Evolutionary conservation across 2,113 vertebrate species (phyloP).

Genomic region (Promerops cafer): DNA sequence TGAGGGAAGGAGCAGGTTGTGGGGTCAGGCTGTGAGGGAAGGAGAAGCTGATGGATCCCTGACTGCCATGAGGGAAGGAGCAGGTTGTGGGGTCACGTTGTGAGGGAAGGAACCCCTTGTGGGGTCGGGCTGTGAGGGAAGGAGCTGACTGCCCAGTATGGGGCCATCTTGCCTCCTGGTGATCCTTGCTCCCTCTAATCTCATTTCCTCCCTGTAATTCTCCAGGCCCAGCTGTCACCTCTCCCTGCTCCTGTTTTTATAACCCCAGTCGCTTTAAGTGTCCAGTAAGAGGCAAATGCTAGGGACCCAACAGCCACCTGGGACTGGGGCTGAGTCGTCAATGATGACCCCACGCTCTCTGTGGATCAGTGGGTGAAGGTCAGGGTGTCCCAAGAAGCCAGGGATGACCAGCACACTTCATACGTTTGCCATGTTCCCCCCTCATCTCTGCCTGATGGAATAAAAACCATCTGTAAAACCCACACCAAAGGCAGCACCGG

Average conservation of each 20-base stretch:
- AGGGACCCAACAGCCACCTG: accelerated
- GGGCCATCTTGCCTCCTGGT: neutral
- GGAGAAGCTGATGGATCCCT: too few species aligned
- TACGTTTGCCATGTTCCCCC: accelerated
- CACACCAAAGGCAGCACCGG: neutral
- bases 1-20: accelerated
- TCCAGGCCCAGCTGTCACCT: neutral
- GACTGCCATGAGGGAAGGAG: too few species aligned
- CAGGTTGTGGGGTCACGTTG: accelerated
- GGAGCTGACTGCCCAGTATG: neutral
- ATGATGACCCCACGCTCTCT: accelerated
- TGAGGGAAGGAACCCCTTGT: accelerated
- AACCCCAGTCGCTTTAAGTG: neutral
- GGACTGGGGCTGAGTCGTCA: neutral
- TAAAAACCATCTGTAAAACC: neutral
- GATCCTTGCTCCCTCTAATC: neutral
- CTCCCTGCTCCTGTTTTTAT: neutral
- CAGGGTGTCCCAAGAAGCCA: too few species aligned
- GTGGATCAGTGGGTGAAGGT: neutral
- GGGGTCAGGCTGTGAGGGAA: accelerated
- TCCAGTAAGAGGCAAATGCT: neutral
- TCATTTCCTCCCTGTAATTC: neutral
- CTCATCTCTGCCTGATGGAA: accelerated
- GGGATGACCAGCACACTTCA: accelerated
- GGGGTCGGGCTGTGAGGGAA: neutral